Base-by-base conservation (phyloP, 2,888 invertebrate genomes). In the Rhodophaea formosa region DNA sequence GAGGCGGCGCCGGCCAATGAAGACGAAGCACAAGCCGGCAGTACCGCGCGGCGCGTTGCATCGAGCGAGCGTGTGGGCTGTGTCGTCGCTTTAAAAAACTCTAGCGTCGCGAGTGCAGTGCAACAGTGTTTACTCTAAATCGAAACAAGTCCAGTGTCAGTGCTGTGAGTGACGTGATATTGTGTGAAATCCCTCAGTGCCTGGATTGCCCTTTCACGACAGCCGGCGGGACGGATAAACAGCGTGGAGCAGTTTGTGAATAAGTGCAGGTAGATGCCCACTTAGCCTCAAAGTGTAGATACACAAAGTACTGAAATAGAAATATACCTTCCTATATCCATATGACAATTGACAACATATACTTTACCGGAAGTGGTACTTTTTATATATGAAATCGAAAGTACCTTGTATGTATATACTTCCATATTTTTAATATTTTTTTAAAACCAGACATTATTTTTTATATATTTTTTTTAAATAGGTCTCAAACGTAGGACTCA, bases 41-140 rank as follows among this genome's bases (percentile, higher is more conserved):
- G 83, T 82, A 68, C 60, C 74, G 79, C 77, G 79, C 77, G 72
- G 75, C 78, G 74, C 79, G 81, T 75, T 76, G 77, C 62, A 58
- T 59, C 60, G 69, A 61, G 66, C 70, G 78, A 32, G 46, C 23
- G 56, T 39, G 39, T 39, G 14, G 55, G 62, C 63, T 63, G 55
- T 29, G 45, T 35, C 14, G 30, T 8, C 3, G 47, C 39, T 35
- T 8, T 32, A 7, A 15, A 23, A 42, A 8, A n/a, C 10, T 39
- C 52, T 32, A 39, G 46, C 46, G 23, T 47, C 47, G 56, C 46
- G 46, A 59, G 61, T 62, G 59, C 53, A 54, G 60, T 59, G 61
- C 54, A 15, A n/a, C 23, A 53, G 47, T 17, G 12, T 16, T 45
- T 45, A 35, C 32, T 10, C 49, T 14, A 47, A 30, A 47, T 29